These are phyloP conservation scores for Catonia carolina DNA, from an alignment of 2,888 invertebrate species.

Conservation along the genomic window DNA sequence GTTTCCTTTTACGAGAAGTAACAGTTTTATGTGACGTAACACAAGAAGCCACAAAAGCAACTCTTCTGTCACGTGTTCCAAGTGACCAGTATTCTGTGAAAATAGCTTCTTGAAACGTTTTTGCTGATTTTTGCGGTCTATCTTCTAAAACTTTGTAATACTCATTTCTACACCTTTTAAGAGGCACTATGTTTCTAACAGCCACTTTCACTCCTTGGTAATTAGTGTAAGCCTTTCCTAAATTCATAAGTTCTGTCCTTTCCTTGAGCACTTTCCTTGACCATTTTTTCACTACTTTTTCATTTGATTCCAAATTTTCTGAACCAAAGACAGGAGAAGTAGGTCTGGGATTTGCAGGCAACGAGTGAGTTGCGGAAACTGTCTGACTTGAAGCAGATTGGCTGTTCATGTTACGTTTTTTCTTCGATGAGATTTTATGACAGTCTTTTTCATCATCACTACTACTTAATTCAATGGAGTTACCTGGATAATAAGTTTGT, in stretches of 20 bases:
- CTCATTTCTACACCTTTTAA: background rate
- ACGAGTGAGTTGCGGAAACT: background rate
- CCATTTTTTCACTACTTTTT: background rate
- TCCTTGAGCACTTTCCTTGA: background rate
- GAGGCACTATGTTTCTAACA: background rate
- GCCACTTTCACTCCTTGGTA: background rate
- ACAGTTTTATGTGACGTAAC: background rate
- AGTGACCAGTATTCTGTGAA: background rate
- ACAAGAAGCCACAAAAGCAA: background rate
- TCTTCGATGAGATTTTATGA: background rate
- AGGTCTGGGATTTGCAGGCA: background rate
- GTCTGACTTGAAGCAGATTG: background rate
- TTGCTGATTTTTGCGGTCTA: background rate
- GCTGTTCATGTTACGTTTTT: background rate
- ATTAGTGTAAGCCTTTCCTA: background rate
- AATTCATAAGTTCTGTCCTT: background rate
- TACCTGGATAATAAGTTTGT: background rate
- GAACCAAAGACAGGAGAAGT: too few relatives aligned
- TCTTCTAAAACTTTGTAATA: background rate
- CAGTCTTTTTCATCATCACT: background rate
- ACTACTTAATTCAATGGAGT: background rate
- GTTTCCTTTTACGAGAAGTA: background rate
- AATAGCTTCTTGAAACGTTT: background rate
- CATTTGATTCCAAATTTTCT: too few relatives aligned
- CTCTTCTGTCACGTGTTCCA: background rate